Conservation (phyloP, 1,140 invertebrate species). For the Drosophila ohnishii region DNA sequence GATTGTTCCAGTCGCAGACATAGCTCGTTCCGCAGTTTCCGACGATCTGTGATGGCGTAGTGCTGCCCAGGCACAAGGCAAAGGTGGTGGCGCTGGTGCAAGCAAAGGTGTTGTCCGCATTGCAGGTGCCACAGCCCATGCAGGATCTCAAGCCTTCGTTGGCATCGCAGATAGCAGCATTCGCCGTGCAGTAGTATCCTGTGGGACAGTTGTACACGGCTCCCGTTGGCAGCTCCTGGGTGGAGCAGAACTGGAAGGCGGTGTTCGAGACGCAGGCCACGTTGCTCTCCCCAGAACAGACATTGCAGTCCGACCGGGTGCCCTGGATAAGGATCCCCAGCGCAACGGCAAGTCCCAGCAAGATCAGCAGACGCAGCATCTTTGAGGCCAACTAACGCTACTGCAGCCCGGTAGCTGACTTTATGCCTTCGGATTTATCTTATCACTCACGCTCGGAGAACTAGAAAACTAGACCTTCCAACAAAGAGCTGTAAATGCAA, state of each 20-base stretch:
- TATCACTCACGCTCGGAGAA: neutral
- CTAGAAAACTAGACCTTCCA: slow-evolving; percentile 19
- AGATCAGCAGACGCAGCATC: slow-evolving; percentile 43
- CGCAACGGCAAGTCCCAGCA: slow-evolving; percentile 14
- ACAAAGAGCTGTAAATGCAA: slow-evolving; percentile 13
- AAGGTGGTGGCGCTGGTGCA: slow-evolving; percentile 34
- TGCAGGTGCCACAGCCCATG: slow-evolving; percentile 34
- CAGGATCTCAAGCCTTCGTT: slow-evolving; percentile 22
- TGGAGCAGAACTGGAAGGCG: slow-evolving; percentile 41
- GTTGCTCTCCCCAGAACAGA: slow-evolving; percentile 10
- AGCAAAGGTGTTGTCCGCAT: slow-evolving; percentile 28
- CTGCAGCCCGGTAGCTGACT: neutral
- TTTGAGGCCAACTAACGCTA: slow-evolving; percentile 30
- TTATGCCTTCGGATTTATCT: slow-evolving; percentile 36
- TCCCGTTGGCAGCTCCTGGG: slow-evolving; percentile 7
- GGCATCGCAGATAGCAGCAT: slow-evolving; percentile 17
- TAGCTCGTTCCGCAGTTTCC: slow-evolving; percentile 16
- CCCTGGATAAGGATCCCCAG: slow-evolving; percentile 15
- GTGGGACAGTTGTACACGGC: slow-evolving; percentile 28
- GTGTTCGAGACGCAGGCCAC: slow-evolving; percentile 52
- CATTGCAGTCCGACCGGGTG: slow-evolving; percentile 43
- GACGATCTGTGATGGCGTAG: neutral
- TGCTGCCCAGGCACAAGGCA: slow-evolving; percentile 48
- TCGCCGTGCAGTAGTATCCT: slow-evolving; percentile 42
- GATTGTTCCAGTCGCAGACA: slow-evolving; percentile 40